A percentile compares a stretch with the other conserved stretches of the same genome.
Conservation (phyloP, 2,113 vertebrate genomes). For the Solea solea region DNA sequence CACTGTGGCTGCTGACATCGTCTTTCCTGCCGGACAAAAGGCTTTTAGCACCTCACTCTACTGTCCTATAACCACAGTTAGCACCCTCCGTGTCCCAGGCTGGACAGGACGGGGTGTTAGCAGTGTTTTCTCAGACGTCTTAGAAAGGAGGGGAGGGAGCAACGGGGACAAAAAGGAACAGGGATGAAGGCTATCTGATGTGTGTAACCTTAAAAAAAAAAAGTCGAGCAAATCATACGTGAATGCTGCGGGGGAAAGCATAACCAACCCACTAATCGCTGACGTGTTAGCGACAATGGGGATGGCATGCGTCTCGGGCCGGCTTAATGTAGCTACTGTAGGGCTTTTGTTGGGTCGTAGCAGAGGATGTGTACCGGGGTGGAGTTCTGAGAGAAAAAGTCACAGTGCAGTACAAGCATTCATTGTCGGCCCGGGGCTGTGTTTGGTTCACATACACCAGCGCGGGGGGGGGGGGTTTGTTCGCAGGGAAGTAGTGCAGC, state of each 20-base stretch:
- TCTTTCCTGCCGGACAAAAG: conserved; percentile 83
- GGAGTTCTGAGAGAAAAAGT: conserved; percentile 60
- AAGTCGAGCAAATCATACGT: conserved; percentile 63
- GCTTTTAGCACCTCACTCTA: conserved; percentile 76
- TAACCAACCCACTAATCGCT: conserved; percentile 66
- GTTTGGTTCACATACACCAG: conserved; percentile 33
- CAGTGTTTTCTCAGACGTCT: conserved; percentile 74
- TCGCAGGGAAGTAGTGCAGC: too few species aligned
- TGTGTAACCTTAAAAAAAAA: conserved; percentile 47
- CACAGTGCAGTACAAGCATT: conserved; percentile 56
- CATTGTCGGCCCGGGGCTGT: conserved; percentile 43
- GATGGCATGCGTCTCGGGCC: conserved; percentile 65
- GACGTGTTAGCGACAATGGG: conserved; percentile 75
- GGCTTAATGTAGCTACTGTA: conserved; percentile 79
- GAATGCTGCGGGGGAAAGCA: conserved; percentile 69
- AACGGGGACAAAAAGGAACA: conserved; percentile 42
- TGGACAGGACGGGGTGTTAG: conserved; percentile 75
- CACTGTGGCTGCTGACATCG: conserved; percentile 71
- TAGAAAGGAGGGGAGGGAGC: conserved; percentile 28
- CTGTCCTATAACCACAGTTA: conserved; percentile 56
- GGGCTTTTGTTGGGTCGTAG: conserved; percentile 70
- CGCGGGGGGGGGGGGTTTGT: too few species aligned
- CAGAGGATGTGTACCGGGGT: conserved; percentile 69
- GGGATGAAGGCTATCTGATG: conserved; percentile 37
- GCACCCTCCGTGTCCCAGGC: conserved; percentile 38